Evolutionary conservation across 2,113 vertebrate genomes (phyloP).

Genomic region (Myrmecophaga tridactyla): DNA sequence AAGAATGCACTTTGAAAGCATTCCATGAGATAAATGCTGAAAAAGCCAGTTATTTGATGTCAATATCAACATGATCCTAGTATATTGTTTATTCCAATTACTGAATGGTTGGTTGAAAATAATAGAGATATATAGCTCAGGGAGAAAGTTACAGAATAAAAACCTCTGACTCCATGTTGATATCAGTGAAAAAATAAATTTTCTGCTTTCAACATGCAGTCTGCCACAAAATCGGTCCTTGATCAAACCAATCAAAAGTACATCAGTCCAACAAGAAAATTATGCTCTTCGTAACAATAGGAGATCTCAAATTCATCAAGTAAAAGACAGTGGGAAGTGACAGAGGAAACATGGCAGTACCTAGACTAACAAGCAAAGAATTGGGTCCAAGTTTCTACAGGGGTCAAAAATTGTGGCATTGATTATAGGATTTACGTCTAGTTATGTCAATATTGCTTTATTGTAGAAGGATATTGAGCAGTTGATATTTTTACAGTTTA

Average conservation of each 20-base stretch:
- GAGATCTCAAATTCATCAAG: neutral
- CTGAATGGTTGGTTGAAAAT: neutral
- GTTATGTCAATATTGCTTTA: neutral
- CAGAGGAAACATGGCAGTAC: neutral
- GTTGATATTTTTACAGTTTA: neutral
- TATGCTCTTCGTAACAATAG: fast-evolving
- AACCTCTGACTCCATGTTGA: neutral
- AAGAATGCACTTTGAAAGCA: neutral
- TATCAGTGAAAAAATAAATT: neutral
- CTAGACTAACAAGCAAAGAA: neutral
- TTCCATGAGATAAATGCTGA: neutral
- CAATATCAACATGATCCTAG: neutral
- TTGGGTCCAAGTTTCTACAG: neutral
- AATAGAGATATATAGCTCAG: neutral
- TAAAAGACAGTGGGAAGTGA: neutral
- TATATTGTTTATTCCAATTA: neutral
- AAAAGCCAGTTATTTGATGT: neutral
- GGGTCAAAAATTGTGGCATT: neutral
- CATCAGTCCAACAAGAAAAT: no score
- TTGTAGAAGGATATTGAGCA: neutral
- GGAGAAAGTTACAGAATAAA: neutral
- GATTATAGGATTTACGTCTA: neutral
- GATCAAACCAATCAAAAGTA: neutral
- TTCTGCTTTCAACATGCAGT: neutral
- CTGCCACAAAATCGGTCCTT: neutral